Base-by-base conservation (phyloP, 2,797 vertebrate species). In the Calcarius lapponicus region DNA sequence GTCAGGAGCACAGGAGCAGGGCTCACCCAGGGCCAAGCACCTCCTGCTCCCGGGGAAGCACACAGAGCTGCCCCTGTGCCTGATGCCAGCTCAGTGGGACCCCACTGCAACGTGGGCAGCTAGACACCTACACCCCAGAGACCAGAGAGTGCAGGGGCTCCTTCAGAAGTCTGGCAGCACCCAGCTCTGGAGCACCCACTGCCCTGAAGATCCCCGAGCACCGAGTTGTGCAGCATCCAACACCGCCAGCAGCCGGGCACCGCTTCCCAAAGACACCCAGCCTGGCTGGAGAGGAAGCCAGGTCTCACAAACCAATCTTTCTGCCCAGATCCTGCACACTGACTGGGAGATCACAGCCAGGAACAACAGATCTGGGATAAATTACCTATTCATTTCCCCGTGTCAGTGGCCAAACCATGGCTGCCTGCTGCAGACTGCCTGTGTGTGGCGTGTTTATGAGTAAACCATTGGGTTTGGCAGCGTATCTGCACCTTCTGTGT, bases 141-240 rank as follows among this genome's bases (percentile, higher is more conserved):
- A 50, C 7, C 71, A 7, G 0, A 19, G 25, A 4, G 28, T 2
- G 1, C 1, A 1, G 1, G 5, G n/a, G 17, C 38, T 14, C 50
- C 74, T 66, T 38, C 31, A n/a, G n/a, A 25, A 43, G 36, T 62
- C 67, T 2, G 31, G 74, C 45, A 79, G 48, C 80, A 18, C 57
- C 38, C 54, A 65, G 24, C 61, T 19, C 29, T 8, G 20, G 42
- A 32, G 76, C 47, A 38, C 21, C 10, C 8, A 1, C 18, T 9
- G 53, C 57, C 57, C 25, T 9, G 11, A 7, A 12, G 53, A 5
- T 10, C 32, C 31, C 28, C 7, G 1, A 31, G 61, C 53, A 53
- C 20, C 1, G 1, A 22, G 38, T 7, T 38, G 26, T 3, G 60
- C 25, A 6, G 47, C 5, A 21, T 1, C 53, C 8, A 0, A 3